Percentiles rank a stretch among this genome's conserved stretches.
These are phyloP conservation scores for Cydia amplana DNA, from an alignment of 1,140 invertebrate species.

Conservation along the genomic window DNA sequence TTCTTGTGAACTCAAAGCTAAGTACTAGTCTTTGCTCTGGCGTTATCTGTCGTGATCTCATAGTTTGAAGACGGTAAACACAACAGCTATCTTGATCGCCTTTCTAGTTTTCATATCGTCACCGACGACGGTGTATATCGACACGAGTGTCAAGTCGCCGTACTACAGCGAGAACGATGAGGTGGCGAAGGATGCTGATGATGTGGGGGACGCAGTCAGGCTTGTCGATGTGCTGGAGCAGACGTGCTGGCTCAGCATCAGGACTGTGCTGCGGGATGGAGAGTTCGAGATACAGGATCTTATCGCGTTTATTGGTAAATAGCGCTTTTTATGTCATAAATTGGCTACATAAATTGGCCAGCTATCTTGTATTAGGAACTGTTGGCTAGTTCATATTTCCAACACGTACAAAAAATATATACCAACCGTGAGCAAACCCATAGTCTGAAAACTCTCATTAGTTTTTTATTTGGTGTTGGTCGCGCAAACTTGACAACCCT, in stretches of 20 bases:
- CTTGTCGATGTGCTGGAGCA: constrained; percentile 60
- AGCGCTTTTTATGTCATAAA: too few relatives aligned
- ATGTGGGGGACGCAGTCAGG: constrained; percentile 52
- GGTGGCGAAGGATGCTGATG: constrained; percentile 42
- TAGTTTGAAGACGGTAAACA: constrained; percentile 35
- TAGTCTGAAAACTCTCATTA: too few relatives aligned
- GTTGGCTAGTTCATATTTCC: too few relatives aligned
- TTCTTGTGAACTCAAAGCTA: constrained; percentile 8
- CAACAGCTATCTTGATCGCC: constrained; percentile 50
- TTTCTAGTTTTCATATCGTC: constrained; percentile 73
- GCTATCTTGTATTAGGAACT: not conserved
- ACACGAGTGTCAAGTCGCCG: constrained; percentile 64
- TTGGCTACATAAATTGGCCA: too few relatives aligned
- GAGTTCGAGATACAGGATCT: constrained; percentile 74
- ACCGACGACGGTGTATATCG: constrained; percentile 72
- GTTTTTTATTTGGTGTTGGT: too few relatives aligned
- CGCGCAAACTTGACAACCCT: too few relatives aligned
- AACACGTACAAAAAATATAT: too few relatives aligned
- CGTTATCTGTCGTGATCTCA: constrained; percentile 32
- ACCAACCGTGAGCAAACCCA: too few relatives aligned
- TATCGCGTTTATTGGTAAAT: constrained; percentile 74
- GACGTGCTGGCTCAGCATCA: constrained; percentile 64
- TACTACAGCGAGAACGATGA: constrained; percentile 76
- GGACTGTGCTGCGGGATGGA: constrained; percentile 63
- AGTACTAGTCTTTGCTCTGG: not conserved